Percentiles rank a stretch among this genome's conserved stretches.
Evolutionary conservation across 2,888 invertebrate genomes (phyloP).

Genomic region (Antheraea assamensis): DNA sequence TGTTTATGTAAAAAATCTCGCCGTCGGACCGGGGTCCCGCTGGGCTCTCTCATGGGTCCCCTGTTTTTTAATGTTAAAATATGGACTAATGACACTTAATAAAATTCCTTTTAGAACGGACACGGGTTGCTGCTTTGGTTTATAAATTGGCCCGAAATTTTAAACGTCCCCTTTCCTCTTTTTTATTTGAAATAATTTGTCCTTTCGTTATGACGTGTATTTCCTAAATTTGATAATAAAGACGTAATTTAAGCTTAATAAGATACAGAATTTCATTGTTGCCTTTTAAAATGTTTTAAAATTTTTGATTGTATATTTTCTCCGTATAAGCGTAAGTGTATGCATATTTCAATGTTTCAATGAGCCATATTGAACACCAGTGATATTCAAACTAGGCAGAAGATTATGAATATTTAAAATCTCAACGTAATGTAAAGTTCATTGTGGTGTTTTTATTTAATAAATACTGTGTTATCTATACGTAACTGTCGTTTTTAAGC

Average conservation of each 20-base stretch:
- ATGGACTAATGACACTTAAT: slow-evolving; percentile 73
- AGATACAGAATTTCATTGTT: slow-evolving; percentile 12
- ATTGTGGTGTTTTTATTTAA: neutral
- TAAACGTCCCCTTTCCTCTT: slow-evolving; percentile 36
- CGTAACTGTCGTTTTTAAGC: neutral
- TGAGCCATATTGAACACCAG: neutral
- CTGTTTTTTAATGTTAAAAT: slow-evolving; percentile 63
- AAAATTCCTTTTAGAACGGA: slow-evolving; percentile 62
- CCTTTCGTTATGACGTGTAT: slow-evolving; percentile 42
- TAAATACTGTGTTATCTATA: neutral
- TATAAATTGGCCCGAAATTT: slow-evolving; percentile 50
- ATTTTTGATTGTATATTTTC: neutral
- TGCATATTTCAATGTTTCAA: neutral
- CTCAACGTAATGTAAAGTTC: neutral
- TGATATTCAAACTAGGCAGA: neutral
- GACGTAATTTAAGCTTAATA: slow-evolving; percentile 10
- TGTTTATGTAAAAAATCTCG: slow-evolving; percentile 52
- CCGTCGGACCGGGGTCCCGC: slow-evolving; percentile 55
- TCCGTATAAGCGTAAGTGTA: neutral
- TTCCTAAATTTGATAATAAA: slow-evolving; percentile 35
- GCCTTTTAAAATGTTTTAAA: neutral
- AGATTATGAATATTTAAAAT: neutral
- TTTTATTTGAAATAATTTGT: slow-evolving; percentile 47
- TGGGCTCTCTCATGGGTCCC: slow-evolving; percentile 53
- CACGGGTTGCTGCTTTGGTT: slow-evolving; percentile 37